phyloP scores from a whole-genome alignment of 2,888 invertebrate genomes.

The Brachypterus glaber region DNA sequence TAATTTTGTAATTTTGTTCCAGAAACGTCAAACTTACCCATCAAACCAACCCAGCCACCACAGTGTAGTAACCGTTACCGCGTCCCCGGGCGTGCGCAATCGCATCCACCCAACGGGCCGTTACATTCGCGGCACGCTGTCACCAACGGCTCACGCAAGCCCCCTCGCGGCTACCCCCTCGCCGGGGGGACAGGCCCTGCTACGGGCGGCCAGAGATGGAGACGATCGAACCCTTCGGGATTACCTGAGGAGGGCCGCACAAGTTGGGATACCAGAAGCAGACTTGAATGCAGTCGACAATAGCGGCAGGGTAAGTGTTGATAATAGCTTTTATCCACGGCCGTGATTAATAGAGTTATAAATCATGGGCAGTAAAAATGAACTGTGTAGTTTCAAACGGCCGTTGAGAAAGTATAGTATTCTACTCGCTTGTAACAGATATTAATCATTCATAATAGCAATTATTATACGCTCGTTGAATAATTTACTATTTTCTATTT shows the following conservation, averaged over 20 bases:
- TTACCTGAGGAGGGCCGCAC: constrained; percentile 38
- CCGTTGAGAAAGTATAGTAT: no score
- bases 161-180: constrained; percentile 30
- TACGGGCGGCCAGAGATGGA: constrained; percentile 47
- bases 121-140: constrained; percentile 40
- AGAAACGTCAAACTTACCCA: no score
- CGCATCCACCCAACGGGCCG: constrained; percentile 37
- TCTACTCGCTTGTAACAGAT: no score
- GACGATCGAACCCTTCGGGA: constrained; percentile 43
- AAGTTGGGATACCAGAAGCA: constrained; percentile 37
- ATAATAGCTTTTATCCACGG: no score
- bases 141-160: constrained; percentile 37
- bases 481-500: no score
- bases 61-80: constrained; percentile 28
- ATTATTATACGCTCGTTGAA: no score
- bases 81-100: constrained; percentile 32
- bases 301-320: constrained; percentile 48
- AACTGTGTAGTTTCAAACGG: no score
- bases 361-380: no score
- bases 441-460: no score
- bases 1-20: no score
- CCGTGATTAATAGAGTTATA: no score
- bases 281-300: constrained; percentile 48
- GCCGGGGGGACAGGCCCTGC: constrained; percentile 37
- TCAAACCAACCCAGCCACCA: constrained; percentile 4